Conservation (phyloP, 2,797 vertebrate genomes). For the Siniperca scherzeri region DNA sequence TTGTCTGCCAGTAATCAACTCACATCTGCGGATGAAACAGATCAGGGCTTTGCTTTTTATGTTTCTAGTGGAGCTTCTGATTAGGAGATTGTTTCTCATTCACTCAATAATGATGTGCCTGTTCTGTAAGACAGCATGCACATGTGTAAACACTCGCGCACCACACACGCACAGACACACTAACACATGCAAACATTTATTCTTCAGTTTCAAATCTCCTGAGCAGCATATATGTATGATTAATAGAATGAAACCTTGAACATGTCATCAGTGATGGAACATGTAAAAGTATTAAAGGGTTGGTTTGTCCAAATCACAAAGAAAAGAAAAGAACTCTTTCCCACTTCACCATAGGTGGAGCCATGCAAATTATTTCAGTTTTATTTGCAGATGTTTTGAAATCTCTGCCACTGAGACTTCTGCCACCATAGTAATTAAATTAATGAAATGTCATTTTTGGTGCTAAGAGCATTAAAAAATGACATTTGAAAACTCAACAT, state of each 20-base stretch:
- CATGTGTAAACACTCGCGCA: not conserved
- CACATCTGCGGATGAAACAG: slow-evolving; percentile 55
- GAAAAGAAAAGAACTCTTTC: too few relatives aligned
- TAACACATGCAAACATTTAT: slow-evolving; percentile 4
- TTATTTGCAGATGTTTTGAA: not conserved
- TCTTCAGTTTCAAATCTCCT: not conserved
- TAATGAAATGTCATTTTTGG: not conserved
- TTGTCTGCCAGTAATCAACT: slow-evolving; percentile 60
- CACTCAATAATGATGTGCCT: slow-evolving; percentile 29
- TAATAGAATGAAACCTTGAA: not conserved
- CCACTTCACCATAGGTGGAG: not conserved
- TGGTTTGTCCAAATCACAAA: not conserved
- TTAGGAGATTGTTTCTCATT: slow-evolving; percentile 44
- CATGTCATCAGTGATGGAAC: not conserved
- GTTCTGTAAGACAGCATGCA: not conserved
- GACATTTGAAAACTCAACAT: not conserved
- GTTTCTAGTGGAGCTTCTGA: slow-evolving; percentile 40
- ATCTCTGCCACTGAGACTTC: not conserved
- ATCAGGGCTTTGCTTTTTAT: slow-evolving; percentile 45
- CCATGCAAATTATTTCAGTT: not conserved
- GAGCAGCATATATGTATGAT: slow-evolving; percentile 7
- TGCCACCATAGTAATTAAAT: not conserved
- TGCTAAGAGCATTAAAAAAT: not conserved
- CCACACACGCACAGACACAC: not conserved
- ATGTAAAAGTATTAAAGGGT: not conserved